These are phyloP conservation scores for Heliconius sara DNA, from an alignment of 2,888 invertebrate genomes.

Conservation along the genomic window DNA sequence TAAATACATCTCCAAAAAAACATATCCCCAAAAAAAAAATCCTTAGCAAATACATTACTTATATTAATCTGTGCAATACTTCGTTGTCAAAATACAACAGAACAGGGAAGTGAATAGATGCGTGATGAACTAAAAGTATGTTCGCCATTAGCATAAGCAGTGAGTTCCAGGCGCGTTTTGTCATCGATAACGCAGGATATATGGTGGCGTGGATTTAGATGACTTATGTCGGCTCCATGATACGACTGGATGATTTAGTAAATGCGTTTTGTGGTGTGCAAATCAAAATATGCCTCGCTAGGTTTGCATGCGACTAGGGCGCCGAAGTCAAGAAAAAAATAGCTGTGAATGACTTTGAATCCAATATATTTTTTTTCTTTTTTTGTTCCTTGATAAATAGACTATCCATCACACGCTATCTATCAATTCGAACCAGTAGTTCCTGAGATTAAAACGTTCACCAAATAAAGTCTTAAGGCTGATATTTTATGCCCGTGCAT, in stretches of 20 bases:
- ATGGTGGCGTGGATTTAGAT: slow-evolving; percentile 38
- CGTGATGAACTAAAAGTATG: slow-evolving; percentile 48
- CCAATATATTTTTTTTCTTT: too few relatives aligned
- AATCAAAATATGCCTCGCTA: neutral
- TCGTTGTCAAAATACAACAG: slow-evolving; percentile 40
- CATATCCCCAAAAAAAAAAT: neutral
- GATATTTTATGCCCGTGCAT: too few relatives aligned
- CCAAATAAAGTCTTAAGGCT: too few relatives aligned
- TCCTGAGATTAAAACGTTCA: too few relatives aligned
- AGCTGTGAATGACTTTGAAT: too few relatives aligned
- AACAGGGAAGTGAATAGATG: slow-evolving; percentile 38
- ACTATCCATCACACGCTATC: too few relatives aligned
- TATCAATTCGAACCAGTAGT: too few relatives aligned
- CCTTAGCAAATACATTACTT: neutral
- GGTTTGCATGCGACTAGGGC: neutral
- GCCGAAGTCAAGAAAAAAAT: too few relatives aligned
- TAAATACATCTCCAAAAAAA: neutral
- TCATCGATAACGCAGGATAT: slow-evolving; percentile 44
- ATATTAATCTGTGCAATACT: slow-evolving; percentile 20
- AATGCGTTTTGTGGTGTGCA: slow-evolving; percentile 3
- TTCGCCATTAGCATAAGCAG: slow-evolving; percentile 46
- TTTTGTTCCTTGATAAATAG: too few relatives aligned
- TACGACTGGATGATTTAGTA: slow-evolving; percentile 17
- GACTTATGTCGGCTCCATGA: slow-evolving; percentile 27
- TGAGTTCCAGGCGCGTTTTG: slow-evolving; percentile 42